Percentiles rank a stretch among this genome's conserved stretches.
These are phyloP conservation scores for Phaonia tiefii DNA, from an alignment of 2,888 invertebrate genomes.

Conservation along the genomic window DNA sequence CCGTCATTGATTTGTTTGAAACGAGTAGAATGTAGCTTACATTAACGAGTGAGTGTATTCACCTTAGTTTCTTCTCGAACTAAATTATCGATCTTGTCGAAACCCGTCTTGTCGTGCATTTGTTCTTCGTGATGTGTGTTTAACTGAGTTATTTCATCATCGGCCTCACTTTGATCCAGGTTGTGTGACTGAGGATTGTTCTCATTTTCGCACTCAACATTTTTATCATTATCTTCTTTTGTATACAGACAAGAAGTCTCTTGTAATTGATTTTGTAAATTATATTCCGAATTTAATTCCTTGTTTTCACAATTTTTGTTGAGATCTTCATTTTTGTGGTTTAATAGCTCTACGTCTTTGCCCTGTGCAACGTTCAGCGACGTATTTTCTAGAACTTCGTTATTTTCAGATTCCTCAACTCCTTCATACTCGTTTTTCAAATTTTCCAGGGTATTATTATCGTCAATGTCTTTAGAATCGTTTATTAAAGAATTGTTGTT, in stretches of 20 bases:
- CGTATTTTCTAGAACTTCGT: too few species aligned
- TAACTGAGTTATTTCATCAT: not conserved
- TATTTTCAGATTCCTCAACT: too few species aligned
- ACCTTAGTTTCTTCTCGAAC: slow-evolving; percentile 59
- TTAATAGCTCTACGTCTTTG: not conserved
- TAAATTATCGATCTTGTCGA: slow-evolving; percentile 45
- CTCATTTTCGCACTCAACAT: not conserved
- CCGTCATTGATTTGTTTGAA: slow-evolving; percentile 53
- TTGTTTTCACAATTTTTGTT: slow-evolving; percentile 47
- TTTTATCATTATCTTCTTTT: slow-evolving; percentile 5
- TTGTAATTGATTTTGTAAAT: slow-evolving; percentile 8
- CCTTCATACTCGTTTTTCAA: not conserved
- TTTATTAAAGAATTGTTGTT: slow-evolving; percentile 31
- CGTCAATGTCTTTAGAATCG: not conserved
- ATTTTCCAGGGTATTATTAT: not conserved
- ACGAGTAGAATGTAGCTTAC: slow-evolving; percentile 55
- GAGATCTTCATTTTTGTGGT: slow-evolving; percentile 40
- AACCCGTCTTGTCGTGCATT: slow-evolving; percentile 39
- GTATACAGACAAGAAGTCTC: too few species aligned
- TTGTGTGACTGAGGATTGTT: not conserved
- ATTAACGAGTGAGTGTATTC: slow-evolving; percentile 64
- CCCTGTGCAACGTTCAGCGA: too few species aligned
- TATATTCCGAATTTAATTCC: slow-evolving; percentile 45
- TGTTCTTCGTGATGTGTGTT: slow-evolving; percentile 1
- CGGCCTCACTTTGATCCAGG: not conserved